Conservation (phyloP, 2,888 invertebrate genomes). For the Drosophila flavopinicola region DNA sequence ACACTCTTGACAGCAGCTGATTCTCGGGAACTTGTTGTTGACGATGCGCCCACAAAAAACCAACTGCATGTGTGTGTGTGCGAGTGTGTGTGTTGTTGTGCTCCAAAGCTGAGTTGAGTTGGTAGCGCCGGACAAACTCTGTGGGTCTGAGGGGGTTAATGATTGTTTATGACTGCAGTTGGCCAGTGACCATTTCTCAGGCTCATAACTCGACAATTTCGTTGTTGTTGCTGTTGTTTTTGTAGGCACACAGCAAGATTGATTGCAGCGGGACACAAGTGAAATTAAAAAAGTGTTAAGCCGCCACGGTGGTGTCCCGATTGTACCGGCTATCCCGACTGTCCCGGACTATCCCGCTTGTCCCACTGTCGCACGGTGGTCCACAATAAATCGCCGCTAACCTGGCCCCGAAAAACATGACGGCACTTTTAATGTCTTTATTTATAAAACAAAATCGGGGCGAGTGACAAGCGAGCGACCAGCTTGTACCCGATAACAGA, state of each 20-base stretch:
- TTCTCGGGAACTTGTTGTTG: conserved; percentile 69
- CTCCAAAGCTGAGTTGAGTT: conserved; percentile 11
- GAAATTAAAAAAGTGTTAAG: conserved; percentile 77
- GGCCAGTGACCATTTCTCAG: conserved; percentile 60
- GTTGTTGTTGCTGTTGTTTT: conserved; percentile 38
- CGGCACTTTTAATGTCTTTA: conserved; percentile 79
- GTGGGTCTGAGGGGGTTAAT: conserved; percentile 60
- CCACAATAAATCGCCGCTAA: conserved; percentile 70
- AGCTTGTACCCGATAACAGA: conserved; percentile 59
- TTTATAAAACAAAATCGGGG: conserved; percentile 75
- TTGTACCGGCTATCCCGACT: not conserved
- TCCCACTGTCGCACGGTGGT: conserved; percentile 60
- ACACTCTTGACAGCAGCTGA: conserved; percentile 57
- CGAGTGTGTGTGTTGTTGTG: not conserved
- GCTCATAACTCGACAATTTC: conserved; percentile 60
- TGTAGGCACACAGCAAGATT: conserved; percentile 47
- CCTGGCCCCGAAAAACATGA: conserved; percentile 59
- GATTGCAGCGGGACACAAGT: conserved; percentile 70
- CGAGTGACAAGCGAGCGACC: conserved; percentile 67
- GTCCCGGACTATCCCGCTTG: not conserved
- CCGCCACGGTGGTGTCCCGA: conserved; percentile 38
- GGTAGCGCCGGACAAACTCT: conserved; percentile 57
- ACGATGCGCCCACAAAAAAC: conserved; percentile 47
- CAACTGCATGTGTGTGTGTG: conserved; percentile 27
- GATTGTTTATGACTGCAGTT: conserved; percentile 67